These are phyloP conservation scores for Pristionchus arcanus DNA, from an alignment of 2,888 invertebrate genomes.

Conservation along the genomic window DNA sequence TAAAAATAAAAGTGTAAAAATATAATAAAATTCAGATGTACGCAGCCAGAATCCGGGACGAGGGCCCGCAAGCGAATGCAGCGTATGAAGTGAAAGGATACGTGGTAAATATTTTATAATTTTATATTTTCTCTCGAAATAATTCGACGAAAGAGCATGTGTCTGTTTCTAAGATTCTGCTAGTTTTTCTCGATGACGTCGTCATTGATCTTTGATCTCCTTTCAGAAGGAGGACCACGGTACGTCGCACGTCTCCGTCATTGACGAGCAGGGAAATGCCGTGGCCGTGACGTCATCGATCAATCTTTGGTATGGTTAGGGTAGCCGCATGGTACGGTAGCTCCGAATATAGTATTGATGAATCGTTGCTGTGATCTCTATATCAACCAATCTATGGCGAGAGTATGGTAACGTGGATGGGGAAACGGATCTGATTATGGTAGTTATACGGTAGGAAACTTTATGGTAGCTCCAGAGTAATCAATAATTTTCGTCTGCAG, in stretches of 20 bases:
- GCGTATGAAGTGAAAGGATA: constrained; percentile 12
- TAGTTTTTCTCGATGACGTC: neutral
- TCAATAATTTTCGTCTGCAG: neutral
- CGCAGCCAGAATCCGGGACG: constrained; percentile 62
- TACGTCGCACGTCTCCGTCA: constrained; percentile 27
- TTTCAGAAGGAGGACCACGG: constrained; percentile 48
- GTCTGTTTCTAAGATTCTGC: too few species aligned
- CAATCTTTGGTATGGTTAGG: neutral
- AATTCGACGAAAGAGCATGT: neutral
- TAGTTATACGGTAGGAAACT: too few species aligned
- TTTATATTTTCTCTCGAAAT: neutral
- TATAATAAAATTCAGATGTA: neutral
- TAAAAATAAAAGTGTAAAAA: neutral
- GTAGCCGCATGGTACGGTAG: neutral
- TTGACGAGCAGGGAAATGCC: constrained; percentile 40
- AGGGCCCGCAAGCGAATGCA: neutral
- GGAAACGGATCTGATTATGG: neutral
- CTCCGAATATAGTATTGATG: too few species aligned
- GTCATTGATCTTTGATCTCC: neutral
- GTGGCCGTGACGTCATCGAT: constrained; percentile 43
- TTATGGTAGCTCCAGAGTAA: too few species aligned
- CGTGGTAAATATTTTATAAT: neutral
- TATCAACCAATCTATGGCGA: too few species aligned
- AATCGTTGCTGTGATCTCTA: neutral
- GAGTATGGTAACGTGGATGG: too few species aligned